Evolutionary conservation across 1,140 invertebrate genomes (phyloP), one percentile per base, ranked within the genome.

Genomic region (Onthophagus taurus): DNA sequence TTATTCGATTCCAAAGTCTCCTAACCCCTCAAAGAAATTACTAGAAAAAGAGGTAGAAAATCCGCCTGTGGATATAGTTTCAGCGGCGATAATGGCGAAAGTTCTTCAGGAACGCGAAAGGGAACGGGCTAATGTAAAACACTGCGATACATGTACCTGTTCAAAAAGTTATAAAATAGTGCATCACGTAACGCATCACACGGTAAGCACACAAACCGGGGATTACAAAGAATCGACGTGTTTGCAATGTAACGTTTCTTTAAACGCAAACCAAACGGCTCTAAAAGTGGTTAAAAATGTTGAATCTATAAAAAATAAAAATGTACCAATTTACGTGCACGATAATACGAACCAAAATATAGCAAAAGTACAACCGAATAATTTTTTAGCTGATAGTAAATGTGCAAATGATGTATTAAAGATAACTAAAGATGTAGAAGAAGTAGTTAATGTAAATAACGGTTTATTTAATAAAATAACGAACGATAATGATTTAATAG

Each of bases 1-100:
- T 2, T 90, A 88, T 56, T 88, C 85, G 35, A 74, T 89, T 49
- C 61, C 59, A 43, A 62, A 68, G 54, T 63, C 65, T 9, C 54
- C 61, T 9, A 63, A 65, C 31, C 61, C 64, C 1, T 65, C 66
- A 49, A 46, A 48, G 17, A 51, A 42, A 33, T 17, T 26, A 6
- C n/a, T n/a, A n/a, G 50, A 46, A 31, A 42, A 38, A 13, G 31
- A 37, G 12, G 64, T 60, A 52, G 70, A 69, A 50, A 51, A 62
- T 23, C 64, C 61, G 0, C 64, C 70, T 0, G 66, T 78, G 14
- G 89, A 91, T 47, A 80, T 86, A 53, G 89, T 96, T 16, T 93
- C 90, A 7, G 88, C 89, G 21, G 83, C 89, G 11, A 81, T 95
- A 34, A 89, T 96, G 79, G 89, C 90, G 2, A 91, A 92, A 72